A percentile compares a stretch with the other conserved stretches of the same genome.
These are phyloP conservation scores for Meloidogyne exigua DNA, from an alignment of 1,140 invertebrate species.

Conservation along the genomic window DNA sequence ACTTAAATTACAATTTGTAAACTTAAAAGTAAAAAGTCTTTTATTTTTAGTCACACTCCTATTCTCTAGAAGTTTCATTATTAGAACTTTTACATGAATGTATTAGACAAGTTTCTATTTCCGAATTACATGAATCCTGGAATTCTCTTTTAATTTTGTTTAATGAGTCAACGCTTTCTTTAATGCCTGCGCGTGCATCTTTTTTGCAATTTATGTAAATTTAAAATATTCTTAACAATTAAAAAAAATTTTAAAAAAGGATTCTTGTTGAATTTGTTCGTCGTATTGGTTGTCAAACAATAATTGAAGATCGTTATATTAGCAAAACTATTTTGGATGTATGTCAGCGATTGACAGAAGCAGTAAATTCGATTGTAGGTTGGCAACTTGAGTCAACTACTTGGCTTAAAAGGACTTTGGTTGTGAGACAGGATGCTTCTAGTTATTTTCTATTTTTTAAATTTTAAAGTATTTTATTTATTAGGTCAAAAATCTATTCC, in stretches of 20 bases:
- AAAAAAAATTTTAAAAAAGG: constrained; percentile 59
- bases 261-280: constrained; percentile 83
- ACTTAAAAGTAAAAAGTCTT: not conserved
- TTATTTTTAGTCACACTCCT: constrained; percentile 65
- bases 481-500: constrained; percentile 15
- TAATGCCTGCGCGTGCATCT: constrained; percentile 74
- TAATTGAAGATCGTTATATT: constrained; percentile 79
- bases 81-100: constrained; percentile 75
- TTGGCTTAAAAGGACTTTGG: constrained; percentile 82
- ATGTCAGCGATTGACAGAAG: constrained; percentile 75
- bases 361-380: constrained; percentile 80
- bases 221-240: not conserved
- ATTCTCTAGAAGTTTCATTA: constrained; percentile 70
- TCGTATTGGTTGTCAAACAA: constrained; percentile 75
- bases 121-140: constrained; percentile 79
- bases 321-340: constrained; percentile 70
- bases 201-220: constrained; percentile 76
- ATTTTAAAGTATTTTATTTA: not conserved
- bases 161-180: constrained; percentile 72
- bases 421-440: constrained; percentile 76
- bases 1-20: too few relatives aligned
- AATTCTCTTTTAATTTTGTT: constrained; percentile 75
- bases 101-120: constrained; percentile 70
- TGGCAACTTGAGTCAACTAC: constrained; percentile 85
- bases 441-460: constrained; percentile 16